Conservation (phyloP, 2,113 vertebrate genomes). For the Phalacrocorax carbo region DNA sequence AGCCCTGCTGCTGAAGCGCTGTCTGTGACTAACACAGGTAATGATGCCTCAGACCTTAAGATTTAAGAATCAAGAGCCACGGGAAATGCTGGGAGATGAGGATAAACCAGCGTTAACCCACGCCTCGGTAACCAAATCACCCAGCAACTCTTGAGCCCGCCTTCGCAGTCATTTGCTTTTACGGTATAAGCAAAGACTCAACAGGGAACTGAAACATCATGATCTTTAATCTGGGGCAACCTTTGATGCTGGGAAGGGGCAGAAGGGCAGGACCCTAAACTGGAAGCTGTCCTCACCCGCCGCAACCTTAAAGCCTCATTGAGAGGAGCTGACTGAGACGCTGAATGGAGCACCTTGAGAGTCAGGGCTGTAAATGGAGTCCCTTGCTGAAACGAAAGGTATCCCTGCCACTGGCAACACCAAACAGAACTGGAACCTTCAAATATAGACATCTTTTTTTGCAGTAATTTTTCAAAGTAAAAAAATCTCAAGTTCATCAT, state of each 20-base stretch:
- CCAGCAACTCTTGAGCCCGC: background rate
- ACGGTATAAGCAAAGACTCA: background rate
- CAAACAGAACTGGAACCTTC: background rate
- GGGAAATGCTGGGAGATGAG: background rate
- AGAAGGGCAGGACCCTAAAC: background rate
- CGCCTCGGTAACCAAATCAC: too few species aligned
- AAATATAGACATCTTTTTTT: too few species aligned
- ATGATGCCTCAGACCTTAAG: rapidly evolving
- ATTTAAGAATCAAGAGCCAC: background rate
- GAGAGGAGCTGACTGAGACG: background rate
- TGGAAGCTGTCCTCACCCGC: background rate
- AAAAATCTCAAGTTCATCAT: rapidly evolving
- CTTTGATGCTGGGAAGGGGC: rapidly evolving
- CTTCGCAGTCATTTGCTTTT: background rate
- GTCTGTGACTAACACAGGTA: background rate
- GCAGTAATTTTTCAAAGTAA: background rate
- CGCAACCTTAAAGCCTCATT: background rate
- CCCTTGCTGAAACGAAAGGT: background rate
- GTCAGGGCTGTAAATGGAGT: rapidly evolving
- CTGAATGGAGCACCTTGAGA: background rate
- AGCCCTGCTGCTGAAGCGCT: rapidly evolving
- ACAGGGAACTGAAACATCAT: background rate
- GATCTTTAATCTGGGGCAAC: background rate
- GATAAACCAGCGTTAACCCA: background rate
- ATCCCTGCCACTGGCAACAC: background rate